Percentiles rank a stretch among this genome's conserved stretches.
These are phyloP conservation scores for Nephrotoma flavescens DNA, from an alignment of 2,888 invertebrate species.

Conservation along the genomic window DNA sequence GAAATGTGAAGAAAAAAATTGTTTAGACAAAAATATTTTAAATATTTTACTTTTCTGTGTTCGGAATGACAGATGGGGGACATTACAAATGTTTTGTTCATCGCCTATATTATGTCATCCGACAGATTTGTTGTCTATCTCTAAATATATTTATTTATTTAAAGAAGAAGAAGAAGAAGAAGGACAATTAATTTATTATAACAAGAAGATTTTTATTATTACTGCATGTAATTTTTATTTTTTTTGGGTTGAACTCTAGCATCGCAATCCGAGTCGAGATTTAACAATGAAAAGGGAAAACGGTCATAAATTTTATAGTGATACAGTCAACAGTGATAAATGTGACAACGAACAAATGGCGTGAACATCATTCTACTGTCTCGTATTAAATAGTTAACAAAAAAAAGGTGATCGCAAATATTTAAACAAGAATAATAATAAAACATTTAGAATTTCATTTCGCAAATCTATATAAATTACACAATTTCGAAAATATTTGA, in stretches of 20 bases:
- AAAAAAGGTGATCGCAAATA: not conserved
- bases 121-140: not conserved
- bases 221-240: not conserved
- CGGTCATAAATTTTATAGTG: not conserved
- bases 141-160: not conserved
- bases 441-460: not conserved
- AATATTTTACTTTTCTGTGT: not conserved
- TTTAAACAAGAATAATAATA: not conserved
- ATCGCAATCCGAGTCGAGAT: not conserved
- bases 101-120: not conserved
- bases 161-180: not conserved
- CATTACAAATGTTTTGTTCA: not conserved
- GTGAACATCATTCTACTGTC: not conserved
- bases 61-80: not conserved
- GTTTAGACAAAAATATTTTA: not conserved
- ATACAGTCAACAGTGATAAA: not conserved
- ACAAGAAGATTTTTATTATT: not conserved
- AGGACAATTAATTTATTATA: not conserved
- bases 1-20: not conserved
- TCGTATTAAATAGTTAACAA: not conserved
- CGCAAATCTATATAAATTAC: not conserved
- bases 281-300: not conserved
- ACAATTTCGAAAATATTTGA: too few species aligned
- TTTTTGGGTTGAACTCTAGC: not conserved
- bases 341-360: not conserved